phyloP scores from a whole-genome alignment of 2,113 vertebrate genomes.

The Chaenocephalus aceratus region DNA sequence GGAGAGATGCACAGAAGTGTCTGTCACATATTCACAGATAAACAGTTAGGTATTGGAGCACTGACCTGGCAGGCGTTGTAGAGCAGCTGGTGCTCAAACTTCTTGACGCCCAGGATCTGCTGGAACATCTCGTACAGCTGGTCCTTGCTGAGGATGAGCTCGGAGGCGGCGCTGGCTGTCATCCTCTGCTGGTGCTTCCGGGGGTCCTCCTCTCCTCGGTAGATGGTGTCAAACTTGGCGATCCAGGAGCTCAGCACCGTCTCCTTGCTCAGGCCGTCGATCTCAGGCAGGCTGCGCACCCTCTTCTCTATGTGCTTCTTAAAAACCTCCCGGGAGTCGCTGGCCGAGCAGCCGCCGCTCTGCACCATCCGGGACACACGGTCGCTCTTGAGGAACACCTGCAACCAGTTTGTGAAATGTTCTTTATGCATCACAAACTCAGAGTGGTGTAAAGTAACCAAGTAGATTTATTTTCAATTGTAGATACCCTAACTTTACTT shows the following conservation, averaged over 20 bases:
- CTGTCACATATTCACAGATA: neutral
- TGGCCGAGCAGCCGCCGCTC: constrained; percentile 95
- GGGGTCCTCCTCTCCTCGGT: constrained; percentile 96
- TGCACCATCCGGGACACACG: constrained; percentile 97
- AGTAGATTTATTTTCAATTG: too few relatives aligned
- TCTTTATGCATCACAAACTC: neutral
- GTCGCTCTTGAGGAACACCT: constrained; percentile 98
- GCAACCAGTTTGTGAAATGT: constrained; percentile 14
- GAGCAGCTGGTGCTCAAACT: constrained; percentile 98
- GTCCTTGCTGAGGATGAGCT: constrained; percentile 99
- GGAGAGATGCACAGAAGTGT: neutral
- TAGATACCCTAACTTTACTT: too few relatives aligned
- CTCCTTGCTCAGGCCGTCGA: constrained; percentile 98
- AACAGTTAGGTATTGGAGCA: neutral
- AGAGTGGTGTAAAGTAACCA: neutral
- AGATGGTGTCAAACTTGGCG: constrained; percentile 98
- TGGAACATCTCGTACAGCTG: constrained; percentile 99
- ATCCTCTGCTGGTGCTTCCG: constrained; percentile 96
- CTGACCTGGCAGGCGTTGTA: constrained; percentile 99
- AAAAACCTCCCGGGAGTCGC: constrained; percentile 96
- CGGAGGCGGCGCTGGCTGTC: constrained; percentile 95
- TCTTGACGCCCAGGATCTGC: constrained; percentile 97
- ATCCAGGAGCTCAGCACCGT: constrained; percentile 99
- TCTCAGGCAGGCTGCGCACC: constrained; percentile 96
- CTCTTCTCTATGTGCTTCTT: constrained; percentile 99